Conservation (phyloP, 2,113 vertebrate species). For the Crotophaga sulcirostris region DNA sequence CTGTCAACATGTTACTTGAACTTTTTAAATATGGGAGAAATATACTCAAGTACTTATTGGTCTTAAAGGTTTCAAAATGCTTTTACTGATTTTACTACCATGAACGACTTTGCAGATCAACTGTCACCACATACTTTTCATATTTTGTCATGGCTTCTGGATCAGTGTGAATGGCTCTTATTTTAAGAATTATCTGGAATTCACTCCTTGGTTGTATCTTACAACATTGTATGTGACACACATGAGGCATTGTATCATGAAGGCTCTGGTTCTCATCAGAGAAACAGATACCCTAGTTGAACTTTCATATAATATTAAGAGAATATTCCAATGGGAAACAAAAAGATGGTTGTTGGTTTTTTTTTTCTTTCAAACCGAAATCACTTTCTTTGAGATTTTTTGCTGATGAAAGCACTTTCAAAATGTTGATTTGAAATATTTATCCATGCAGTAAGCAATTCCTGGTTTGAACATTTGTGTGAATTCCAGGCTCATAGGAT, state of each 20-base stretch:
- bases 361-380: conserved; percentile 16
- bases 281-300: conserved; percentile 57
- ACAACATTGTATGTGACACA: conserved; percentile 16
- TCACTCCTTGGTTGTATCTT: not conserved
- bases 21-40: not conserved
- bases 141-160: conserved; percentile 31
- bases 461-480: not conserved
- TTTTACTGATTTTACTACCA: not conserved
- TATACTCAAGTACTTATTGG: not conserved
- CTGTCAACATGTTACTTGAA: not conserved
- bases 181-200: conserved; percentile 49
- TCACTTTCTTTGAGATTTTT: conserved; percentile 5
- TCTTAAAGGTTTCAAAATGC: not conserved
- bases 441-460: conserved; percentile 2
- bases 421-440: conserved; percentile 36
- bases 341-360: not conserved
- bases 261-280: conserved; percentile 54
- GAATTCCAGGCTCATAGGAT: not conserved
- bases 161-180: conserved; percentile 37
- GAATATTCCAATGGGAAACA: conserved; percentile 2
- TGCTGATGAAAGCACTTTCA: not conserved
- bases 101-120: not conserved
- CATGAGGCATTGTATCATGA: conserved; percentile 43
- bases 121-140: not conserved
- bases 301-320: not conserved